These are phyloP conservation scores for Lepus americanus DNA, from an alignment of 2,113 vertebrate genomes.

Conservation along the genomic window DNA sequence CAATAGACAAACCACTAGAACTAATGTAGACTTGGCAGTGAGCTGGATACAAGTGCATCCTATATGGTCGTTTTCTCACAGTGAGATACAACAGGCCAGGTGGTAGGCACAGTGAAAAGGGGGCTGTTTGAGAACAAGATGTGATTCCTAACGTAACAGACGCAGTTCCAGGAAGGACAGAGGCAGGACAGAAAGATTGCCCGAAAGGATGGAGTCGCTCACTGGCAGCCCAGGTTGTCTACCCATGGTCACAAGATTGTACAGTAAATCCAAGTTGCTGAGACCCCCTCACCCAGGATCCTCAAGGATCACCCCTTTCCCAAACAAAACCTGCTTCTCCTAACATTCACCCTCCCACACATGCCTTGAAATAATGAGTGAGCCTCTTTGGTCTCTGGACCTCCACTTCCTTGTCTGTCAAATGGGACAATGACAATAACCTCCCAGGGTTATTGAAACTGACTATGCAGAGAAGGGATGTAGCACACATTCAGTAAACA, in stretches of 20 bases:
- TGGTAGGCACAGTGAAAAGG: fast-evolving
- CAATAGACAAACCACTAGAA: not conserved
- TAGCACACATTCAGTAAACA: not conserved
- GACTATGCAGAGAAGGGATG: not conserved
- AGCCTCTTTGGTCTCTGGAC: not conserved
- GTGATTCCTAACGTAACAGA: not conserved
- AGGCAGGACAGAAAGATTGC: not conserved
- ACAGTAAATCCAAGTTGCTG: not conserved
- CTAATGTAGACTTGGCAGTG: not conserved
- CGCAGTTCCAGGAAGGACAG: too few species aligned
- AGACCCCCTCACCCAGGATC: not conserved
- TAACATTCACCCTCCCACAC: not conserved
- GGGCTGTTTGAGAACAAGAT: too few species aligned
- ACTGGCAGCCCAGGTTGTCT: not conserved
- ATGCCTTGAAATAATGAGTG: not conserved
- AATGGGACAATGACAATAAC: not conserved
- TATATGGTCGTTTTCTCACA: not conserved
- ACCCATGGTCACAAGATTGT: not conserved
- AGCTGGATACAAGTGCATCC: not conserved
- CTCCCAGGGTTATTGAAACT: not conserved
- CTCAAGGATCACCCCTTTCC: not conserved
- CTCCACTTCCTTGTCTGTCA: not conserved
- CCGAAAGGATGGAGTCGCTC: not conserved
- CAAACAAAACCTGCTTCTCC: not conserved
- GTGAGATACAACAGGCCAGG: not conserved